Base-by-base conservation (phyloP, 92 coral and sea anemone genomes). In the Pocillopora meandrina region DNA sequence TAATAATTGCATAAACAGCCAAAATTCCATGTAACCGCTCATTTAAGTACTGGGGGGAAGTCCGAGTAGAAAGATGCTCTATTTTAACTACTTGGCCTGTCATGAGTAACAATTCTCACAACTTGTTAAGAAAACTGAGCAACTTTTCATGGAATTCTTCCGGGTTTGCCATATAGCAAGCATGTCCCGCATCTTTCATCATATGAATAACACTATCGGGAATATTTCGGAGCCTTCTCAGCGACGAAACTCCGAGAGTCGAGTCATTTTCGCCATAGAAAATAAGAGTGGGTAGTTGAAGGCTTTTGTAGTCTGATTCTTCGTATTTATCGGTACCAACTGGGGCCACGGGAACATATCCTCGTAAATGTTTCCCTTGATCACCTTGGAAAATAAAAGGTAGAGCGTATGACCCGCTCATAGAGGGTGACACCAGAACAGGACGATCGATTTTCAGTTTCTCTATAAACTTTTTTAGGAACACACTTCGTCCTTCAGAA, bases 341-440 rank as follows among this genome's bases (percentile, higher is more conserved):
- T 13, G 93, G 97, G 11, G 99, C 98, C 2, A 94, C 77, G 1
- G 98, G 91, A 13, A 95, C 90, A 76, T 91, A 97, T 19, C 95
- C 99, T 34, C 92, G 70, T 66, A 95, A 78, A 75, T 72, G 79
- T 62, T 76, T 76, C 12, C 77, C 83, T 42, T 88, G 77, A 57
- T 66, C 89, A 69, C 85, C 87, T 35, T 86, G 68, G 70, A 90
- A 87, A 47, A 95, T 90, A 71, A 66, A 95, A 7, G 98, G 98
- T 21, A 95, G 58, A 3, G 97, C 88, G 55, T 84, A 95, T 0
- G 92, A 86, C 1, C 98, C 98, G 79, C 98, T 93, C 97, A 90
- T 90, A 0, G 98, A 95, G 0, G 98, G 98, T 15, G 85, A 93
- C 9, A 95, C 93, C 8, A 95, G 72, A 15, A 95, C 94, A 0